Conservation (phyloP, 1,140 invertebrate genomes). For the Chironomus tepperi region DNA sequence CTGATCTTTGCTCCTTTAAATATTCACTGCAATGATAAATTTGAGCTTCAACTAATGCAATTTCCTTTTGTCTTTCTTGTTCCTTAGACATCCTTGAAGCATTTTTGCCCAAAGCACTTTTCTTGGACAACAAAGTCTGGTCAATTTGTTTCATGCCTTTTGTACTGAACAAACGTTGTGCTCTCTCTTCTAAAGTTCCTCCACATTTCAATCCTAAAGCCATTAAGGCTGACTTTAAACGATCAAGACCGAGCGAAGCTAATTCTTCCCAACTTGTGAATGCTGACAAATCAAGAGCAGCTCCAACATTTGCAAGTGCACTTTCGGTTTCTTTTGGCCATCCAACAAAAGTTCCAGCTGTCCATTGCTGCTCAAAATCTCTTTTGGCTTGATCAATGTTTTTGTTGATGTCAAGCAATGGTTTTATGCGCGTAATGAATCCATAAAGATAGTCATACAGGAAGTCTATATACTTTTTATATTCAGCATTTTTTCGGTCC, state of each 20-base stretch:
- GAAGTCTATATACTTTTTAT: slow-evolving; percentile 76
- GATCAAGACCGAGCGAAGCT: slow-evolving; percentile 90
- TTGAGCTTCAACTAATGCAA: slow-evolving; percentile 79
- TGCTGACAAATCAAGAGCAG: slow-evolving; percentile 91
- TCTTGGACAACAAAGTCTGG: slow-evolving; percentile 82
- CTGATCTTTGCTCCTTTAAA: slow-evolving; percentile 70
- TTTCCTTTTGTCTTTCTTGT: slow-evolving; percentile 67
- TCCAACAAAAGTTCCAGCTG: slow-evolving; percentile 79
- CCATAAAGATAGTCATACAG: slow-evolving; percentile 82
- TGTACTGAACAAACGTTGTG: slow-evolving; percentile 88
- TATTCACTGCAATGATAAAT: slow-evolving; percentile 79
- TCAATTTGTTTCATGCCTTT: slow-evolving; percentile 90
- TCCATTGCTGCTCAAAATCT: slow-evolving; percentile 85
- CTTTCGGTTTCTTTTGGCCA: slow-evolving; percentile 96
- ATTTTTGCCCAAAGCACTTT: slow-evolving; percentile 57
- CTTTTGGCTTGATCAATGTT: slow-evolving; percentile 68
- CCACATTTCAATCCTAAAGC: slow-evolving; percentile 98
- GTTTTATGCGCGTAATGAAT: slow-evolving; percentile 80
- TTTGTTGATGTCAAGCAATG: slow-evolving; percentile 75
- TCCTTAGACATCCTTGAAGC: slow-evolving; percentile 57
- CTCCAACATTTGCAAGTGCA: slow-evolving; percentile 84
- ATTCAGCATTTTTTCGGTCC: slow-evolving; percentile 89
- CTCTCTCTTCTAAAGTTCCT: slow-evolving; percentile 93
- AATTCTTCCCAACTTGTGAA: slow-evolving; percentile 98
- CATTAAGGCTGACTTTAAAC: slow-evolving; percentile 94